phyloP scores from a whole-genome alignment of 2,797 vertebrate genomes.

The Lagorchestes hirsutus region DNA sequence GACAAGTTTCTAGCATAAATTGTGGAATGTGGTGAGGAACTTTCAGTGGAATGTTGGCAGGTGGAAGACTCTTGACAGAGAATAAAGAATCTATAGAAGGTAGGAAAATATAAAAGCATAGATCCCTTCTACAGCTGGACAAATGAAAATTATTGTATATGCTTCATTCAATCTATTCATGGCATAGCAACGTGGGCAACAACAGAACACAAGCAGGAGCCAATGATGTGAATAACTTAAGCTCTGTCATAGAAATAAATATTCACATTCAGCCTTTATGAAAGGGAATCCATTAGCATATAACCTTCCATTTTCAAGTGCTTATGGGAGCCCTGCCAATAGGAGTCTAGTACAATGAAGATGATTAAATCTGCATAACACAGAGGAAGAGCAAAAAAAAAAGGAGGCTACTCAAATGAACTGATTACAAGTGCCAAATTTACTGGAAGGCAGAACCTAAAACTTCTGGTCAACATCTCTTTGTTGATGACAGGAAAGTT shows the following conservation, averaged over 20 bases:
- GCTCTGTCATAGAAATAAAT: slow-evolving; percentile 58
- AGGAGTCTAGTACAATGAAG: slow-evolving; percentile 45
- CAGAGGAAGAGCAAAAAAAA: slow-evolving; percentile 49
- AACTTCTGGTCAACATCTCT: slow-evolving; percentile 64
- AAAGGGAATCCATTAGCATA: slow-evolving; percentile 72
- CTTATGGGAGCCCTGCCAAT: slow-evolving; percentile 68
- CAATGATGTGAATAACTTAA: slow-evolving; percentile 41
- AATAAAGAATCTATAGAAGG: background rate
- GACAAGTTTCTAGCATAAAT: background rate
- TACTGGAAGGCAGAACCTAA: slow-evolving; percentile 71
- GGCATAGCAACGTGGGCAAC: slow-evolving; percentile 18
- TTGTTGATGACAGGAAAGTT: slow-evolving; percentile 72
- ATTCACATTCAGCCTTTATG: slow-evolving; percentile 36
- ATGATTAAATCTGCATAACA: slow-evolving; percentile 72
- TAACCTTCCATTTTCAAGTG: slow-evolving; percentile 64
- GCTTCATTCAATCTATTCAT: slow-evolving; percentile 8
- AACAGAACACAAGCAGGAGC: slow-evolving; percentile 27
- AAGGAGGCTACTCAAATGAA: slow-evolving; percentile 64
- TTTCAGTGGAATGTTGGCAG: slow-evolving; percentile 4
- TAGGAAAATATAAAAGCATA: slow-evolving; percentile 26
- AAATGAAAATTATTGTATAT: slow-evolving; percentile 1
- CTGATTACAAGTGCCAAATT: slow-evolving; percentile 62
- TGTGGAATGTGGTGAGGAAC: background rate
- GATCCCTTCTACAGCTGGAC: background rate
- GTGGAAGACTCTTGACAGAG: background rate